Percentiles rank a stretch among this genome's conserved stretches.
Evolutionary conservation across 1,140 invertebrate species (phyloP).

Genomic region (Drosophila jambulina): DNA sequence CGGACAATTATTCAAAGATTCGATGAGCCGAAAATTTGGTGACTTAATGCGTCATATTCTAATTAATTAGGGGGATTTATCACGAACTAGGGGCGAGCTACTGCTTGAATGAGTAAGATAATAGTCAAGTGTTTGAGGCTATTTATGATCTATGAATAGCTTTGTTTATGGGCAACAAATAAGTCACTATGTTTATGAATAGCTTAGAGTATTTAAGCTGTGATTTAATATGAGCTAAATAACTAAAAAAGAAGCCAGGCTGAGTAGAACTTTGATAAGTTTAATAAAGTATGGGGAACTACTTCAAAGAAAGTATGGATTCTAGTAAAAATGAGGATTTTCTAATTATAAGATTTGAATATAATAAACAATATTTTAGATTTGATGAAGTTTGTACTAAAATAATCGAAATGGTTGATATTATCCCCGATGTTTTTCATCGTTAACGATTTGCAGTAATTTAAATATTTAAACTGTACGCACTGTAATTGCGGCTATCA

Average conservation of each 20-base stretch:
- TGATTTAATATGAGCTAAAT: neutral
- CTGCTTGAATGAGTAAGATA: neutral
- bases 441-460: too few species aligned
- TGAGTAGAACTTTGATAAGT: neutral
- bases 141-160: neutral
- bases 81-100: too few species aligned
- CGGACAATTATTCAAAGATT: neutral
- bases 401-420: too few species aligned
- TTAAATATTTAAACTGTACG: too few species aligned
- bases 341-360: too few species aligned
- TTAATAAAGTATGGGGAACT: neutral
- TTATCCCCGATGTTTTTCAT: too few species aligned
- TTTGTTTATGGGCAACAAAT: neutral
- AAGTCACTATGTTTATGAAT: neutral
- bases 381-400: too few species aligned
- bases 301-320: too few species aligned
- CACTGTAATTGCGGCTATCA: too few species aligned
- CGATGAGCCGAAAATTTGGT: neutral
- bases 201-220: neutral
- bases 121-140: neutral
- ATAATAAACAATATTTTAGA: too few species aligned
- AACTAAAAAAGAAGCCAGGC: neutral
- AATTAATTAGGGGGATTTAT: neutral
- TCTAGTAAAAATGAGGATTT: too few species aligned
- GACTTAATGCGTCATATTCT: constrained; percentile 13